A percentile compares a stretch with the other conserved stretches of the same genome.
Conservation (phyloP, 2,888 invertebrate species). For the Sialis lutaria region DNA sequence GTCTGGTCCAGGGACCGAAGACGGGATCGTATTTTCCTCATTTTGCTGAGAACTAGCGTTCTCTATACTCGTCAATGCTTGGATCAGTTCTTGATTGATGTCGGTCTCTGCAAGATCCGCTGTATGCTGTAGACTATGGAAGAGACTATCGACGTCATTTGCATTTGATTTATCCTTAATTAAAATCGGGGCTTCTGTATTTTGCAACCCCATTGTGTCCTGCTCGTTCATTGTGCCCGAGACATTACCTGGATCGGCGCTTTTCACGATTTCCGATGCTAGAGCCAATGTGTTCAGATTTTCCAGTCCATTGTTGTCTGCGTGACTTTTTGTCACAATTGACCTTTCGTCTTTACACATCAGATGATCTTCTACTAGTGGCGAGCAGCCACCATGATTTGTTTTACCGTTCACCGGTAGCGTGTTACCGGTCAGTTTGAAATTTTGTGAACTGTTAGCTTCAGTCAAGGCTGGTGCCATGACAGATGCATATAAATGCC, state of each 20-base stretch:
- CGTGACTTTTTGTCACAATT: constrained; percentile 9
- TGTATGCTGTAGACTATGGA: constrained; percentile 28
- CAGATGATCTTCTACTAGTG: constrained; percentile 8
- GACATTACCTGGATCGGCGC: constrained; percentile 9
- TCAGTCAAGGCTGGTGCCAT: constrained; percentile 92
- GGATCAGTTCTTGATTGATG: constrained; percentile 1
- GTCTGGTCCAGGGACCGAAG: neutral
- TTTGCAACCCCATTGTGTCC: constrained; percentile 28
- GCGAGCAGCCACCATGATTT: constrained; percentile 7
- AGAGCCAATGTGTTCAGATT: constrained; percentile 17
- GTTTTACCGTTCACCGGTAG: constrained; percentile 11
- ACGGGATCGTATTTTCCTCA: neutral
- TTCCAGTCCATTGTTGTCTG: constrained; percentile 10
- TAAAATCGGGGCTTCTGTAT: constrained; percentile 36
- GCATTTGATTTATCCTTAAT: constrained; percentile 28
- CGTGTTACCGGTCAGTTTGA: constrained; percentile 20
- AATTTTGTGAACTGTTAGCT: constrained; percentile 33
- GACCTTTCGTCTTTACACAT: constrained; percentile 9
- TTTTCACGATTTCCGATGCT: constrained; percentile 17
- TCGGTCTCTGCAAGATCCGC: constrained; percentile 1
- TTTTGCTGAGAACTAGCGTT: constrained; percentile 12
- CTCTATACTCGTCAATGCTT: constrained; percentile 1
- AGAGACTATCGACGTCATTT: constrained; percentile 29
- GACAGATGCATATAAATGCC: constrained; percentile 49
- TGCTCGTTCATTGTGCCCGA: constrained; percentile 30